These are phyloP conservation scores for Octodonta nipae DNA, from an alignment of 2,888 invertebrate genomes.

Conservation along the genomic window DNA sequence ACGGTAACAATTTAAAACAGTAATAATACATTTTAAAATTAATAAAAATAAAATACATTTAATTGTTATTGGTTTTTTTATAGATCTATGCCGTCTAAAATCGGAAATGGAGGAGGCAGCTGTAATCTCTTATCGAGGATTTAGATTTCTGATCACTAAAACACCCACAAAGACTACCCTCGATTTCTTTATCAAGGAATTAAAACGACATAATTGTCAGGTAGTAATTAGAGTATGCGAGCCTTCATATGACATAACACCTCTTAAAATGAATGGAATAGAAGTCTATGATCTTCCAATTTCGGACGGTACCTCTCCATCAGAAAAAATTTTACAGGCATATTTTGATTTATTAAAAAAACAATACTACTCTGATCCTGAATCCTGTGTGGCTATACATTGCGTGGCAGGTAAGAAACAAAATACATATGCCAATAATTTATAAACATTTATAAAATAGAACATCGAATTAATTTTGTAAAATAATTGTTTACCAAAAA, in stretches of 20 bases:
- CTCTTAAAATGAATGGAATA: conserved; percentile 16
- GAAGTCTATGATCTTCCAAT: conserved; percentile 17
- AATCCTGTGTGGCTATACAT: conserved; percentile 18
- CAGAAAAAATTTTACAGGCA: conserved; percentile 15
- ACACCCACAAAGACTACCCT: conserved; percentile 16
- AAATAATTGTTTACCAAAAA: no score
- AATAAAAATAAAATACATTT: no score
- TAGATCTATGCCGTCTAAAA: no score
- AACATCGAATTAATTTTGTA: no score
- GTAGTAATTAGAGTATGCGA: conserved; percentile 19
- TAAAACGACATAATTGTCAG: conserved; percentile 16
- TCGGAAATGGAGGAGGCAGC: no score
- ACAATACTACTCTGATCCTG: conserved; percentile 14
- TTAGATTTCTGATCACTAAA: conserved; percentile 19
- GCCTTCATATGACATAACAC: conserved; percentile 16
- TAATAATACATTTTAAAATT: no score
- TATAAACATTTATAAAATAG: no score
- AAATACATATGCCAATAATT: no score
- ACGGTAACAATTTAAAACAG: no score
- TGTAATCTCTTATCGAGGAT: no score
- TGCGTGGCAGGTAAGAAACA: conserved; percentile 17
- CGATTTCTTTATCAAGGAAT: conserved; percentile 16
- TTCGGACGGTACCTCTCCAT: conserved; percentile 17
- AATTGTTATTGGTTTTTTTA: no score
- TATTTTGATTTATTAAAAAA: conserved; percentile 16